Percentiles rank a stretch among this genome's conserved stretches.
phyloP scores from a whole-genome alignment of 2,888 invertebrate species.

The Atethmia centrago region DNA sequence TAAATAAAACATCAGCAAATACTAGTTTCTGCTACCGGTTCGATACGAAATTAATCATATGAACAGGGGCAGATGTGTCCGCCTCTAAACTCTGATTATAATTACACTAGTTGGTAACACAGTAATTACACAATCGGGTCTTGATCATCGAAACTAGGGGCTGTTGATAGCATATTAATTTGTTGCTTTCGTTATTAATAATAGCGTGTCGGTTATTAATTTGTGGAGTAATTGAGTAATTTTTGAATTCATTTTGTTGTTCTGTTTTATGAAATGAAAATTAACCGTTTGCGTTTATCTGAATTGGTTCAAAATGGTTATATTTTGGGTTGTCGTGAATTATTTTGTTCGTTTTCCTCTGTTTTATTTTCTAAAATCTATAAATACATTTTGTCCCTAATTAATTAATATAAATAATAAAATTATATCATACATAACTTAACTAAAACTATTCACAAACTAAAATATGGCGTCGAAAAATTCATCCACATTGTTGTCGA shows the following conservation, averaged over 20 bases:
- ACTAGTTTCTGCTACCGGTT: slow-evolving; percentile 41
- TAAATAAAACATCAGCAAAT: slow-evolving; percentile 44
- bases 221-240: slow-evolving; percentile 21
- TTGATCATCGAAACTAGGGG: slow-evolving; percentile 56
- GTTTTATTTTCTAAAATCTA: too few species aligned
- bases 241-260: neutral
- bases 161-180: slow-evolving; percentile 61
- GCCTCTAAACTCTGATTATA: slow-evolving; percentile 56
- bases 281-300: neutral
- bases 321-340: neutral
- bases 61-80: slow-evolving; percentile 42
- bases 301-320: neutral
- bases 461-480: too few species aligned
- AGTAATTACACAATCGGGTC: slow-evolving; percentile 60
- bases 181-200: slow-evolving; percentile 44
- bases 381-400: too few species aligned
- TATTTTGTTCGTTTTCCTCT: too few species aligned
- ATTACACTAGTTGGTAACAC: slow-evolving; percentile 47
- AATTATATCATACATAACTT: too few species aligned
- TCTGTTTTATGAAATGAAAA: neutral
- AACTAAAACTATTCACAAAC: too few species aligned
- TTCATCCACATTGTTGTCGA: too few species aligned
- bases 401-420: too few species aligned
- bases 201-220: slow-evolving; percentile 22
- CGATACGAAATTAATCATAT: slow-evolving; percentile 53